These are phyloP conservation scores for Tyrophagus putrescentiae DNA, from an alignment of 1,140 invertebrate genomes.

Conservation along the genomic window DNA sequence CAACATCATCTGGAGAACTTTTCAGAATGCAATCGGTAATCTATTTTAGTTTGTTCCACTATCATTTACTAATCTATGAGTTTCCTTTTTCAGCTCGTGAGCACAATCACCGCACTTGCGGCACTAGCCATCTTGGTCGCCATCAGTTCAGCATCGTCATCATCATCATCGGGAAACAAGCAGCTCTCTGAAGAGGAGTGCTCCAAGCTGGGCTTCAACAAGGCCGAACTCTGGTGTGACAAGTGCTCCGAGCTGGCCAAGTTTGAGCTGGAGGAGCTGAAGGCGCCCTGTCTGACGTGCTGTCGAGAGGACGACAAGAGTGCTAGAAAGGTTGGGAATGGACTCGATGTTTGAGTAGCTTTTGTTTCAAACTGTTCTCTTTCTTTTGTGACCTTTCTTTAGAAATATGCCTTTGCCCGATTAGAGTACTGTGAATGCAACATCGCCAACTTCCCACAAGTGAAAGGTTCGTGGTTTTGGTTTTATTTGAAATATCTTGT, in stretches of 20 bases:
- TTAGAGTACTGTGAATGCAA: slow-evolving; percentile 87
- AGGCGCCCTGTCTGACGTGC: slow-evolving; percentile 56
- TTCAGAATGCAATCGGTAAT: too few relatives aligned
- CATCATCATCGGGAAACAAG: too few relatives aligned
- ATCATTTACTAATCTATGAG: too few relatives aligned
- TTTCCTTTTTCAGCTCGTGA: too few relatives aligned
- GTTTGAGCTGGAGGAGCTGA: slow-evolving; percentile 53
- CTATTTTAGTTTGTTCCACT: too few relatives aligned
- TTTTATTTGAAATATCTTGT: not conserved
- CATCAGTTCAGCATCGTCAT: too few relatives aligned
- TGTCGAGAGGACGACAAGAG: slow-evolving; percentile 37
- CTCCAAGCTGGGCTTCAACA: slow-evolving; percentile 65
- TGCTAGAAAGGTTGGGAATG: slow-evolving; percentile 29
- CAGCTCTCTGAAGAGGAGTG: slow-evolving; percentile 66
- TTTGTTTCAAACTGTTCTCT: slow-evolving; percentile 1
- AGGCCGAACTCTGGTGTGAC: slow-evolving; percentile 66
- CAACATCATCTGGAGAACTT: too few relatives aligned
- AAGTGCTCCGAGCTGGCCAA: slow-evolving; percentile 68
- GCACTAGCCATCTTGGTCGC: too few relatives aligned
- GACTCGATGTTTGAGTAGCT: not conserved
- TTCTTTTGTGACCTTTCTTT: slow-evolving; percentile 2
- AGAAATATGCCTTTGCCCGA: slow-evolving; percentile 62
- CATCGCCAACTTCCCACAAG: slow-evolving; percentile 86
- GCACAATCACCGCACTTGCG: too few relatives aligned
- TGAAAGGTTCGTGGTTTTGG: slow-evolving; percentile 49